These are phyloP conservation scores for Chloroclysta siterata DNA, from an alignment of 2,888 invertebrate species.

Conservation along the genomic window DNA sequence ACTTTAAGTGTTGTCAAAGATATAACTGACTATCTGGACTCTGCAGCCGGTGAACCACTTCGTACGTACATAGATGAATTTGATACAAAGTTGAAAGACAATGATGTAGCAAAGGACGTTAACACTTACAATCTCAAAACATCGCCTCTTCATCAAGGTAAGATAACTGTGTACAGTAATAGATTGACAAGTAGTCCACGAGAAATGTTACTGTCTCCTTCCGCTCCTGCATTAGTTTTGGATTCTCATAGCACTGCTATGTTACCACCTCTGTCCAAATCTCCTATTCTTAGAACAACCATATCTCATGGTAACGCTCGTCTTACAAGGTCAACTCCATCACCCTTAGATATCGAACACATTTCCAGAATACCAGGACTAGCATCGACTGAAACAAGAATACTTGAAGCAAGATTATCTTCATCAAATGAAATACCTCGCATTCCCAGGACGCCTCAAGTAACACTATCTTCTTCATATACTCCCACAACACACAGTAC, in stretches of 20 bases:
- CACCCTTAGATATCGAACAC: constrained; percentile 37
- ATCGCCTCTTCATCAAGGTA: constrained; percentile 46
- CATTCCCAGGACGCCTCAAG: constrained; percentile 29
- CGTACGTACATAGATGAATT: constrained; percentile 77
- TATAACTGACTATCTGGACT: constrained; percentile 72
- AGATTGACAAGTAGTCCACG: constrained; percentile 21
- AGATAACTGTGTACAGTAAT: constrained; percentile 25
- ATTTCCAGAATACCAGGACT: constrained; percentile 29
- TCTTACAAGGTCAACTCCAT: constrained; percentile 30
- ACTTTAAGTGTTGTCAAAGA: constrained; percentile 54
- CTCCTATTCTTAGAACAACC: constrained; percentile 25
- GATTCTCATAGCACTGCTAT: constrained; percentile 40
- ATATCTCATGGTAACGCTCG: constrained; percentile 15
- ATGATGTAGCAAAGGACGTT: constrained; percentile 47
- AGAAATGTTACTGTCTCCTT: constrained; percentile 28
- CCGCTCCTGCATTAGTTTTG: constrained; percentile 39
- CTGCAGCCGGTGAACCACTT: constrained; percentile 72
- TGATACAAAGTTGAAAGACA: constrained; percentile 69
- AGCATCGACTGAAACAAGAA: constrained; percentile 31
- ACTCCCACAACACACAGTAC: constrained; percentile 36
- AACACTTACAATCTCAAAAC: constrained; percentile 42
- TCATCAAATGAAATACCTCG: constrained; percentile 27
- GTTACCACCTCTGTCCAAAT: constrained; percentile 28
- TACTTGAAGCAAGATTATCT: constrained; percentile 24
- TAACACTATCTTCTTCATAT: constrained; percentile 31